Conservation (phyloP, 2,888 invertebrate genomes). For the Mythimna pallens region DNA sequence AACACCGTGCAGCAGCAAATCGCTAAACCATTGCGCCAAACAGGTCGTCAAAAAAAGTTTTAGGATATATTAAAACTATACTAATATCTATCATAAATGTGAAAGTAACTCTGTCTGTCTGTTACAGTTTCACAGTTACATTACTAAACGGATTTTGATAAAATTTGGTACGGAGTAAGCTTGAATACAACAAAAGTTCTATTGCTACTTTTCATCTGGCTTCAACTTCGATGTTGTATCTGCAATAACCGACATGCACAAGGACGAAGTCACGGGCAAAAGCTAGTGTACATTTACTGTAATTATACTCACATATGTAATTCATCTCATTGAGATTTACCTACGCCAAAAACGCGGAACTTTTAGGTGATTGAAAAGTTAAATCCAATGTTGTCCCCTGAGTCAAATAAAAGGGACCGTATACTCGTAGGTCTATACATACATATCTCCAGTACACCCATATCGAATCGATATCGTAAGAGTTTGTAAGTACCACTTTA, state of each 20-base stretch:
- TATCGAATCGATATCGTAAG: constrained; percentile 14
- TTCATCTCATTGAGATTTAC: neutral
- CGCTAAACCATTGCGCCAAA: neutral
- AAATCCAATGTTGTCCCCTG: constrained; percentile 27
- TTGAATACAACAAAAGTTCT: too few species aligned
- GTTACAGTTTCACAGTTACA: too few species aligned
- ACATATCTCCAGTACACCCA: neutral
- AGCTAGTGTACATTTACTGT: neutral
- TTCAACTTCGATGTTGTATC: too few species aligned
- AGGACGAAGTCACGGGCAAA: too few species aligned
- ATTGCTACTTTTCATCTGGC: too few species aligned
- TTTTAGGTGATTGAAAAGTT: constrained; percentile 33
- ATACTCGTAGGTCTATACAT: neutral
- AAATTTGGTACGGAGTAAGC: too few species aligned
- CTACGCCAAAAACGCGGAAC: neutral
- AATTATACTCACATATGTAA: neutral
- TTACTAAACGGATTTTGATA: too few species aligned
- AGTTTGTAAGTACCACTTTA: neutral
- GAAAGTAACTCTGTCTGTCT: too few species aligned
- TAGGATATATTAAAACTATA: too few species aligned
- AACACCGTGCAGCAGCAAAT: too few species aligned
- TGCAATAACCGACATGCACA: too few species aligned
- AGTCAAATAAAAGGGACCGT: constrained; percentile 18
- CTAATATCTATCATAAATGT: too few species aligned
- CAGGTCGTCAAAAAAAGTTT: neutral